phyloP scores from a whole-genome alignment of 2,113 vertebrate species.

The Zosterops lateralis region DNA sequence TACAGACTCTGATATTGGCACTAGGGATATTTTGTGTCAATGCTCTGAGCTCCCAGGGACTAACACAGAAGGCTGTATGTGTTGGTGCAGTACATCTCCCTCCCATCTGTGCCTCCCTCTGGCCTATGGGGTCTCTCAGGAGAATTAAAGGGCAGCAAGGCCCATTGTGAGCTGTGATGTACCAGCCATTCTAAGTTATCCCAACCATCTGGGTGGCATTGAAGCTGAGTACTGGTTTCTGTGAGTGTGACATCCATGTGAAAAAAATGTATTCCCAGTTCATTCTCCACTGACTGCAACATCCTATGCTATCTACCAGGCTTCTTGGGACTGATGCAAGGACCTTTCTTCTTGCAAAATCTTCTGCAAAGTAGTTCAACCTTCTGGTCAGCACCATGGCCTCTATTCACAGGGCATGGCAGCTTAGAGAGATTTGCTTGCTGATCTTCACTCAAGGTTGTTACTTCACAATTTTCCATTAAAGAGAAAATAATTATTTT shows the following conservation, averaged over 20 bases:
- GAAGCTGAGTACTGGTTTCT: neutral
- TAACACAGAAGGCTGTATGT: neutral
- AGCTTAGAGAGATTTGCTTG: neutral
- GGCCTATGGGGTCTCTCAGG: neutral
- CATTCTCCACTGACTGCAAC: neutral
- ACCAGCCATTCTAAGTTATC: neutral
- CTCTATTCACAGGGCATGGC: neutral
- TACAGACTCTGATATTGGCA: neutral
- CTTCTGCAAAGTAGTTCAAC: neutral
- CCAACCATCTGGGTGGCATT: accelerated
- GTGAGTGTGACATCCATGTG: neutral
- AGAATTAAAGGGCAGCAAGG: neutral
- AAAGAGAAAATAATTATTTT: neutral
- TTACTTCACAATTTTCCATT: neutral
- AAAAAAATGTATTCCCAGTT: neutral
- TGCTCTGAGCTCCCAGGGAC: neutral
- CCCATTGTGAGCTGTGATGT: neutral
- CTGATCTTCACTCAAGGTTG: neutral
- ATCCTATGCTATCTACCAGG: neutral
- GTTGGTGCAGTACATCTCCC: neutral
- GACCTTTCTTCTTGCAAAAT: neutral
- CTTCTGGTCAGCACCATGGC: neutral
- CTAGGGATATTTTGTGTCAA: neutral
- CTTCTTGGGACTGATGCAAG: neutral
- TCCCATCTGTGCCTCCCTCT: neutral